Conservation (phyloP, 2,113 vertebrate species). For the Varanus komodoensis region DNA sequence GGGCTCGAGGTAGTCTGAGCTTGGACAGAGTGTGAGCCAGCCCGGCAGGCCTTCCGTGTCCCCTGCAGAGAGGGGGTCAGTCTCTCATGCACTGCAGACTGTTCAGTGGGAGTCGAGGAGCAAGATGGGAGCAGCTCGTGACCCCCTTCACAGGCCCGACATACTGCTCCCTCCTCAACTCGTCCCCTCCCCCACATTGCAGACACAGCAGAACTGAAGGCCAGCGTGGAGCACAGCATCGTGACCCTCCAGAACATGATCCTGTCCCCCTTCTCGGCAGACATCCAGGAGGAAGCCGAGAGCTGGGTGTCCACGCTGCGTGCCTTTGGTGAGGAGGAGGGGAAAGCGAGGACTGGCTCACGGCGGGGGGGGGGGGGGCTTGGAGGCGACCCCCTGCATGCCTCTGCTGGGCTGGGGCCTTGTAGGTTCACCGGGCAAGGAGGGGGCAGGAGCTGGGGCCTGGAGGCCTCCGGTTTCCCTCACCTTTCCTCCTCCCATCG, state of each 20-base stretch:
- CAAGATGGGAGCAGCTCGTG: too few relatives aligned
- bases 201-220: slow-evolving; percentile 76
- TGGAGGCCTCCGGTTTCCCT: too few relatives aligned
- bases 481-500: rapidly evolving
- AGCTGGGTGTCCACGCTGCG: slow-evolving; percentile 77
- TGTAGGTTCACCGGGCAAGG: too few relatives aligned
- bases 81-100: too few relatives aligned
- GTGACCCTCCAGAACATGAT: slow-evolving; percentile 79
- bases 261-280: slow-evolving; percentile 69
- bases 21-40: too few relatives aligned
- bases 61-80: too few relatives aligned
- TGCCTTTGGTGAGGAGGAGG: slow-evolving; percentile 74
- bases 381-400: background rate
- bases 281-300: slow-evolving; percentile 72
- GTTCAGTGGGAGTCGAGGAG: too few relatives aligned
- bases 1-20: too few relatives aligned
- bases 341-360: rapidly evolving
- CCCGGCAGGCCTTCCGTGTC: too few relatives aligned
- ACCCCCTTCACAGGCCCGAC: too few relatives aligned
- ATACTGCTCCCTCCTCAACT: background rate
- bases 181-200: slow-evolving; percentile 1
- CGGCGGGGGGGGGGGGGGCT: too few relatives aligned
- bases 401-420: background rate
- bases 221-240: slow-evolving; percentile 78
- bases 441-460: background rate